Conservation (phyloP, 2,113 vertebrate species). For the Phasianus colchicus region DNA sequence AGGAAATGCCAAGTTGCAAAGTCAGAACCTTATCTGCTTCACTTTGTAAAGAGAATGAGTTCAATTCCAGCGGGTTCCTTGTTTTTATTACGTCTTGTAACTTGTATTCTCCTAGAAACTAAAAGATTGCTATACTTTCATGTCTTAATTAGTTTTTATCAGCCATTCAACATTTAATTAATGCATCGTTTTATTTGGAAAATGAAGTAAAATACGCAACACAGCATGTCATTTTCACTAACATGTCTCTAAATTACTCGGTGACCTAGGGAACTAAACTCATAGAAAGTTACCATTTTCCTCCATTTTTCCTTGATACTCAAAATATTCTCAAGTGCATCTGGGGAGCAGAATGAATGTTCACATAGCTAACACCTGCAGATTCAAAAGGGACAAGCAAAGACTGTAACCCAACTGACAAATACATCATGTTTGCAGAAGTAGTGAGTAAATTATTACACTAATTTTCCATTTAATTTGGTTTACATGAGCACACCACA, state of each 20-base stretch:
- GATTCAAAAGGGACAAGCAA: conserved; percentile 52
- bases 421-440: conserved; percentile 44
- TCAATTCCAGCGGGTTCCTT: conserved; percentile 39
- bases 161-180: conserved; percentile 11
- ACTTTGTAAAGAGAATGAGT: conserved; percentile 45
- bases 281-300: background rate
- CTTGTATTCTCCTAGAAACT: conserved; percentile 5
- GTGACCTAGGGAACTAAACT: background rate
- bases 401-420: background rate
- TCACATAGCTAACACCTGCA: conserved; percentile 39
- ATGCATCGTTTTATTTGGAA: background rate
- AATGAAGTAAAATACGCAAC: background rate
- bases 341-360: conserved; percentile 8
- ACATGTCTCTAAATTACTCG: background rate
- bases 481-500: background rate
- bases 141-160: conserved; percentile 63
- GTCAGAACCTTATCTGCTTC: conserved; percentile 37
- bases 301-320: conserved; percentile 4
- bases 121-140: conserved; percentile 12
- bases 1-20: background rate
- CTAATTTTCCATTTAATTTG: background rate
- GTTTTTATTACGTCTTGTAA: conserved; percentile 23
- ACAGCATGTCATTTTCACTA: background rate
- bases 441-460: conserved; percentile 39
- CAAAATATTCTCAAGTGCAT: conserved; percentile 5